Evolutionary conservation across 2,797 vertebrate genomes (phyloP), one percentile per base, ranked within the genome.

Genomic region (Emydoidea blandingii): DNA sequence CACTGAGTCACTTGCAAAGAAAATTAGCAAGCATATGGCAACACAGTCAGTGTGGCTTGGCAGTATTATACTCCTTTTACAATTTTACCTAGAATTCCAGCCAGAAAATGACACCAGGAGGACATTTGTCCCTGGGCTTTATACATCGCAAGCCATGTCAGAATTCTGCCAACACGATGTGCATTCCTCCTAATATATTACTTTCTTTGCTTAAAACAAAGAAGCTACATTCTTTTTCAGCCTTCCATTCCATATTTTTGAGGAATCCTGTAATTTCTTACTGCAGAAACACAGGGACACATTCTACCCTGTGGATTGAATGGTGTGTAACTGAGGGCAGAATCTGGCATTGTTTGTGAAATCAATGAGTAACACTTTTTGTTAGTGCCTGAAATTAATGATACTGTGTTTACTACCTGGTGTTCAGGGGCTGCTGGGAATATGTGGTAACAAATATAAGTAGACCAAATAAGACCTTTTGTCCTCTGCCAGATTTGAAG

Each of bases 31-130:
- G 4, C 8, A 41, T 12, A 2, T 79, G 23, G 8, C 49, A 79
- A 11, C 37, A 54, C 29, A 92, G 31, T 59, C 59, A 89, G 2
- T 87, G 6, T 54, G 81, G 85, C 19, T 41, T 89, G 6, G 5
- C 54, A 84, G 81, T 14, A 31, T 68, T 94, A 27, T 79, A n/a
- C 15, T 68, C 34, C 72, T 37, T 89, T 68, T 88, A 94, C 19
- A 87, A 47, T 97, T 97, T 94, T 76, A 74, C 62, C 88, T 72
- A 65, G 62, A 56, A 93, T 59, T 96, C 54, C 9, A 91, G 91
- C 53, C 94, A 97, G 85, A 92, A 94, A 92, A 12, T 91, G 87
- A 96, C 54, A 97, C 86, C 56, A 91, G 78, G 86, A 95, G 41
- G 21, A 59, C 47, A 34, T 57, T 96, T 90, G 25, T 81, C 76